These are phyloP conservation scores for Andricus grossulariae DNA, from an alignment of 1,140 invertebrate genomes.

Conservation along the genomic window DNA sequence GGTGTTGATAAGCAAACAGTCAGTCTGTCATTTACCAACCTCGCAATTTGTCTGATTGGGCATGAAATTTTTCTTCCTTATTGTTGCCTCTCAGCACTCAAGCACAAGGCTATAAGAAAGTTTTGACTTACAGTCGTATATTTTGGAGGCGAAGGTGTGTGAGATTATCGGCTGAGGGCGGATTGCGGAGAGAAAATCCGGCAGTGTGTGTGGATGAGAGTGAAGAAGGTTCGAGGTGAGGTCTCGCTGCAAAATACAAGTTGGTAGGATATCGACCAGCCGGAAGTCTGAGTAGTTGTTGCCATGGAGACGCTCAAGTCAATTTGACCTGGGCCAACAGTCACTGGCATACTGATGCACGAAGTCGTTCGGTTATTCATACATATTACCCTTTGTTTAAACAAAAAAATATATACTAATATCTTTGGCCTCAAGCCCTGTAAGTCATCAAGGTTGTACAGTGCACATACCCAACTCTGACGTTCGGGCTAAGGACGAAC, in stretches of 20 bases:
- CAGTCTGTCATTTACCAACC: not conserved
- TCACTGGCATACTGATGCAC: conserved; percentile 65
- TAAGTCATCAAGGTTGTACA: too few species aligned
- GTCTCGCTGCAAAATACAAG: conserved; percentile 67
- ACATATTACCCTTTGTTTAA: conserved; percentile 35
- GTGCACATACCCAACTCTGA: too few species aligned
- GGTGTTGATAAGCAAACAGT: not conserved
- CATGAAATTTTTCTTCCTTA: not conserved
- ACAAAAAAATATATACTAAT: not conserved
- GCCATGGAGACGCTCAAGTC: conserved; percentile 74
- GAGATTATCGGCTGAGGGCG: conserved; percentile 31
- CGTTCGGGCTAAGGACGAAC: too few species aligned
- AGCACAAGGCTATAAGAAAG: conserved; percentile 6
- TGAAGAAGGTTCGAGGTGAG: conserved; percentile 33
- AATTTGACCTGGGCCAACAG: conserved; percentile 66
- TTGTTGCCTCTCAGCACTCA: not conserved
- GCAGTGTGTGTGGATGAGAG: conserved; percentile 35
- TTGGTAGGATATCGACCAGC: conserved; percentile 73
- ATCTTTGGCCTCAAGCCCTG: too few species aligned
- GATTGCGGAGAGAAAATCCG: conserved; percentile 30
- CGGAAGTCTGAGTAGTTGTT: conserved; percentile 72
- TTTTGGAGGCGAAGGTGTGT: conserved; percentile 24
- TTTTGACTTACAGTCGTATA: not conserved
- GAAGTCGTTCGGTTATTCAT: conserved; percentile 67
- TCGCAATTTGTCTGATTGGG: conserved; percentile 11